Base-by-base conservation (phyloP, 2,113 vertebrate genomes). In the Corapipo altera region DNA sequence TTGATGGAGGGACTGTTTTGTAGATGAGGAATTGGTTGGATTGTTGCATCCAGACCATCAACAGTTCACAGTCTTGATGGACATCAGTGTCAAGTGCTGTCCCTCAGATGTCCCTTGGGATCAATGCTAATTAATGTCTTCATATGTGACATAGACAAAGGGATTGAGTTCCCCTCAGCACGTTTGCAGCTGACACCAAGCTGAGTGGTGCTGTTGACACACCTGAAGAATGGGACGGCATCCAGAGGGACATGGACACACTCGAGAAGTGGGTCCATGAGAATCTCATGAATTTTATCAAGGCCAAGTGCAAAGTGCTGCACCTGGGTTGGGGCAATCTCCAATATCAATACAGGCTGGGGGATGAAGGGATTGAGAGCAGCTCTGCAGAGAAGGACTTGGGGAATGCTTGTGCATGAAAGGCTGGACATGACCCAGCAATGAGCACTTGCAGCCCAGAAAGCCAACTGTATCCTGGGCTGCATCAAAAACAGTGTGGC, bases 21-120 rank as follows among this genome's bases (percentile, higher is more conserved):
- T 33, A 41, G 16, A 51, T 23, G 33, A 69, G 33, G 13, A 73
- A 23, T 44, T 64, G 21, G 2, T 62, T 58, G 27, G 9, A 15
- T 59, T 44, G 6, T 46, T 4, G 2, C 17, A 35, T 82, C 39
- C 28, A 61, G 44, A 74, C 44, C 21, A 49, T 35, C 13, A 66
- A 20, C 0, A 0, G 3, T 15, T 83, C 39, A n/a, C 26, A 39
- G 51, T 59, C 59, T 54, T 51, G 24, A 35, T 22, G 54, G 14
- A 64, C 20, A 32, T 35, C 76, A 46, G 19, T 67, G 48, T 41
- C 1, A 9, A 43, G 30, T 23, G 3, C 15, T 58, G 61, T 48
- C 44, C 44, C 76, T n/a, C n/a, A 54, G 57, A 35, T 6, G 5
- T 51, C 33, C 0, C 20, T 4, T 30, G 28, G 57, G 11, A 52